Evolutionary conservation across 2,888 invertebrate species (phyloP).

Genomic region (Drosophila austrosaltans): DNA sequence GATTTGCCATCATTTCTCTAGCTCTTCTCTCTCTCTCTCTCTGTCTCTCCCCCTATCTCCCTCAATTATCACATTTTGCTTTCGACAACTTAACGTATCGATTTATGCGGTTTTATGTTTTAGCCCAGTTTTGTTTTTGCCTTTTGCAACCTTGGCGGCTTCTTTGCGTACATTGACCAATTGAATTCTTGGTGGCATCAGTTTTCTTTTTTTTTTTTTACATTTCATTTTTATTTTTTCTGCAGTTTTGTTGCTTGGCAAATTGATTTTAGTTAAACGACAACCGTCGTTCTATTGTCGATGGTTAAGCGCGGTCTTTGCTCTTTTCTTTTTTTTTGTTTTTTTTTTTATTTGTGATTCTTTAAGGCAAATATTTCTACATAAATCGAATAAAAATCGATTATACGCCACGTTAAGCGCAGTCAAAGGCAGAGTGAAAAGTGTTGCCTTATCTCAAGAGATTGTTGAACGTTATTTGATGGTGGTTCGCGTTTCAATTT

Average conservation of each 20-base stretch:
- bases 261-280: slow-evolving; percentile 67
- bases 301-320: slow-evolving; percentile 46
- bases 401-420: slow-evolving; percentile 72
- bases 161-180: slow-evolving; percentile 57
- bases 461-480: slow-evolving; percentile 36
- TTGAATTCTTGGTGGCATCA: slow-evolving; percentile 1
- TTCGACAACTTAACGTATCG: slow-evolving; percentile 44
- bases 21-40: background rate
- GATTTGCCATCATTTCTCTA: background rate
- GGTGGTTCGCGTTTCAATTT: slow-evolving; percentile 63
- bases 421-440: slow-evolving; percentile 34
- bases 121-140: slow-evolving; percentile 1
- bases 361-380: slow-evolving; percentile 9
- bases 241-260: slow-evolving; percentile 33
- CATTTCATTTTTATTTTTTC: slow-evolving; percentile 23
- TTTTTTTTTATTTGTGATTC: slow-evolving; percentile 7
- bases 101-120: slow-evolving; percentile 58
- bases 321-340: background rate
- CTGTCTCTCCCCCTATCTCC: slow-evolving; percentile 13
- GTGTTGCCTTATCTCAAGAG: slow-evolving; percentile 39
- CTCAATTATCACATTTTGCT: slow-evolving; percentile 14
- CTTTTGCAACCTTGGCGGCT: slow-evolving; percentile 50
- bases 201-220: slow-evolving; percentile 40
- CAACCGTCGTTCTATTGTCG: slow-evolving; percentile 47
- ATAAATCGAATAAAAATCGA: slow-evolving; percentile 63